Percentiles rank a stretch among this genome's conserved stretches.
phyloP scores from a whole-genome alignment of 2,888 invertebrate genomes.

The Agrenia bidenticulata region DNA sequence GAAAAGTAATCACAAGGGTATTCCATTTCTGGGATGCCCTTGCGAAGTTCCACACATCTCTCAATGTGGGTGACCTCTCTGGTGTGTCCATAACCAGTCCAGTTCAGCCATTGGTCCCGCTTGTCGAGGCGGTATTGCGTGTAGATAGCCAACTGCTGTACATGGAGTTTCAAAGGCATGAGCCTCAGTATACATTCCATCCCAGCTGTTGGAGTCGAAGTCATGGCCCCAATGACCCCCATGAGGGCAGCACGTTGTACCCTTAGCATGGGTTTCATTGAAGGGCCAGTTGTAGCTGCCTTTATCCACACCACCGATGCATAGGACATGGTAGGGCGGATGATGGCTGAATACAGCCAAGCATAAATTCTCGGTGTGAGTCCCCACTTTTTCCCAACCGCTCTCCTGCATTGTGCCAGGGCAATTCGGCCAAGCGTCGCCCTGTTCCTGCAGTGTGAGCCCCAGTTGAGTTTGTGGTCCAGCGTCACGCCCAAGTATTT shows the following conservation, averaged over 20 bases:
- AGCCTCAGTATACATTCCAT: not conserved
- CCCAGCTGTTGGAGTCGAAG: conserved; percentile 16
- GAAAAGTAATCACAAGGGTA: not conserved
- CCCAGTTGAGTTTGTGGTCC: conserved; percentile 33
- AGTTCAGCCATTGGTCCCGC: not conserved
- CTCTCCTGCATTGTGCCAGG: conserved; percentile 27
- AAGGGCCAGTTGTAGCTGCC: not conserved
- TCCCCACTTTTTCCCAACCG: conserved; percentile 31
- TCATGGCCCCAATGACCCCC: not conserved
- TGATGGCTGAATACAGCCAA: conserved; percentile 38
- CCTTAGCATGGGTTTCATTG: not conserved
- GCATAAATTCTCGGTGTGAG: conserved; percentile 18
- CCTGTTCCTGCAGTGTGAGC: conserved; percentile 6
- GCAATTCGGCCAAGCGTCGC: not conserved
- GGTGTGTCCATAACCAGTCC: not conserved
- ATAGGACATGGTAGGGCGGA: conserved; percentile 29
- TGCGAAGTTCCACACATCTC: not conserved
- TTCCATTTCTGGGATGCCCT: not conserved
- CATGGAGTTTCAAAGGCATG: not conserved
- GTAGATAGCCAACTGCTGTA: not conserved
- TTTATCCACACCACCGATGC: conserved; percentile 24
- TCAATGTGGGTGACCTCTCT: not conserved
- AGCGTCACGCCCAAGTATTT: conserved; percentile 35
- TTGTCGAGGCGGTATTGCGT: not conserved
- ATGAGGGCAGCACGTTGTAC: conserved; percentile 16